Base-by-base conservation (phyloP, 2,888 invertebrate species). In the Leptura quadrifasciata region DNA sequence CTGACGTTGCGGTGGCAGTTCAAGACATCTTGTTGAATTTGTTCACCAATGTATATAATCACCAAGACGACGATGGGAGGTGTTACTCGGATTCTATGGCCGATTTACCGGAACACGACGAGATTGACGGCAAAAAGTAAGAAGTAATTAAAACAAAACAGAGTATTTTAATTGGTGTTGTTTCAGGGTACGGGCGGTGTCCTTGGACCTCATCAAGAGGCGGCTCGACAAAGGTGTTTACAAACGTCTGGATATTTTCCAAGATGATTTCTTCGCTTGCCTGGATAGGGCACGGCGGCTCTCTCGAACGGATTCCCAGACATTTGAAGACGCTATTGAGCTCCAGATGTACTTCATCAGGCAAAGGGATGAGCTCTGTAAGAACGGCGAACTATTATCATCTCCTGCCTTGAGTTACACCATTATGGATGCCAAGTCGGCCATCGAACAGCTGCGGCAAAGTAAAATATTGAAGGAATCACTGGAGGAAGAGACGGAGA, bases 51-150 rank as follows among this genome's bases (percentile, higher is more conserved):
- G 94, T 98, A 3, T 98, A 98, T 89, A 98, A 98, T 88, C 97
- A 98, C 88, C 97, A 98, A 90, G 98, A 99, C 87, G 96, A 97
- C 84, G 98, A 98, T 89, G 98, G 98, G 61, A 93, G 98, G 75
- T 98, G 98, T 87, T 98, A 95, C 89, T 97, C 97, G 0, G 98
- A 99, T 90, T 97, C 98, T 2, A 94, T 99, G 93, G 95, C 96
- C 0, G 99, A 99, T 87, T 89, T 98, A 24, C 95, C 97, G 0
- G 97, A 98, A 85, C 95, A 96, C 87, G 97, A 97, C 87, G 95
- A 95, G 81, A 83, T 93, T 24, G 93, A 94, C 83, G 93, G 92
- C 20, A 92, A 90, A 88, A 94, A 91, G 93, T 94, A 89, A 87
- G 90, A 78, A 31, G 63, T 70, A 52, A n/a, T 39, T 1, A 3